Conservation (phyloP, 2,888 invertebrate genomes). For the Ectropis crepuscularia region DNA sequence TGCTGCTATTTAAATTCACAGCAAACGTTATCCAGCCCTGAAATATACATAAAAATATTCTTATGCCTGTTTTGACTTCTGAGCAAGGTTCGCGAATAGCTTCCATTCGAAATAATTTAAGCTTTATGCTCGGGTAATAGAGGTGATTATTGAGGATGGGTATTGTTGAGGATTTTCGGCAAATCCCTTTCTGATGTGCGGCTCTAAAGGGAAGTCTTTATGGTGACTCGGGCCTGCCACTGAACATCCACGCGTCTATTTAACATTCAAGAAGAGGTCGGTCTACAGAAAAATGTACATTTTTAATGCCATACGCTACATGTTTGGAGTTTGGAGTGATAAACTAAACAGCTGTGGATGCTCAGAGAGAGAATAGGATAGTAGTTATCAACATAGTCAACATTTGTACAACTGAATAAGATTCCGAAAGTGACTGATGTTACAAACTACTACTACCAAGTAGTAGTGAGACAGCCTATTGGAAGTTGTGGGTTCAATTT, state of each 20-base stretch:
- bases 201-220: slow-evolving; percentile 51
- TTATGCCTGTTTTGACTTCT: slow-evolving; percentile 54
- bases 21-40: slow-evolving; percentile 60
- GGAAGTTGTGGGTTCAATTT: too few species aligned
- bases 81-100: slow-evolving; percentile 33
- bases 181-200: slow-evolving; percentile 55
- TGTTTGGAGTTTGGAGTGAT: slow-evolving; percentile 44
- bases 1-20: slow-evolving; percentile 63
- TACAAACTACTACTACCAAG: too few species aligned
- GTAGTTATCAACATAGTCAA: too few species aligned
- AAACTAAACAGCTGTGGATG: slow-evolving; percentile 43
- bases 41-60: slow-evolving; percentile 63
- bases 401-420: too few species aligned
- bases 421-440: too few species aligned
- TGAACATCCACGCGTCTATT: slow-evolving; percentile 45
- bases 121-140: slow-evolving; percentile 21
- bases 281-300: slow-evolving; percentile 52
- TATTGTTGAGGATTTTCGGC: slow-evolving; percentile 45
- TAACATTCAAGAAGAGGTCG: slow-evolving; percentile 50
- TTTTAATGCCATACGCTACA: slow-evolving; percentile 46
- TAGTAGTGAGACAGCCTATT: too few species aligned
- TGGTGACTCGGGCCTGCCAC: slow-evolving; percentile 47
- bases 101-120: slow-evolving; percentile 10
- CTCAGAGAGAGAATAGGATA: slow-evolving; percentile 28
- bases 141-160: slow-evolving; percentile 39